Evolutionary conservation across 2,113 vertebrate species (phyloP).

Genomic region (Aegypius monachus): DNA sequence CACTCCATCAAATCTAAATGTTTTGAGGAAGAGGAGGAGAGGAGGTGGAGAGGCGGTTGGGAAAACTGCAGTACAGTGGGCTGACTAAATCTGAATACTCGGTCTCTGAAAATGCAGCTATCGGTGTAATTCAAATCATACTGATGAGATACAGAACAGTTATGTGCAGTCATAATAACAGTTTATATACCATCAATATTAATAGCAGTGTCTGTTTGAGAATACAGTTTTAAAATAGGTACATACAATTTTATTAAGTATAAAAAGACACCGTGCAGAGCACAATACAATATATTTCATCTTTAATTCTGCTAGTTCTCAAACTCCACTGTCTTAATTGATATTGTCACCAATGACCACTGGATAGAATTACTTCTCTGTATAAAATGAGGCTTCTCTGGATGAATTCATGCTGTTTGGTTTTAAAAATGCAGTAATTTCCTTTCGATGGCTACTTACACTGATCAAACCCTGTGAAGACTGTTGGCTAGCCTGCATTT

Average conservation of each 20-base stretch:
- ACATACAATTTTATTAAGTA: conserved; percentile 36
- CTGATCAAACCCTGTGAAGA: conserved; percentile 21
- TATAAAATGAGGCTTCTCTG: conserved; percentile 20
- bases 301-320: conserved; percentile 11
- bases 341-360: background rate
- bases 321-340: background rate
- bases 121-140: background rate
- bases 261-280: conserved; percentile 51
- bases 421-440: conserved; percentile 46
- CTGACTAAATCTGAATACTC: conserved; percentile 8
- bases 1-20: conserved; percentile 46
- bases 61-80: conserved; percentile 30
- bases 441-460: conserved; percentile 25
- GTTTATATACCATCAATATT: background rate
- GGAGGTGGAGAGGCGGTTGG: background rate
- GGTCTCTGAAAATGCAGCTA: background rate
- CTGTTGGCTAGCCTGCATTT: background rate
- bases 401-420: background rate
- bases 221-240: conserved; percentile 52
- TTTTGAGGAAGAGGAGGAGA: conserved; percentile 13
- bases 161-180: background rate
- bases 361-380: conserved; percentile 18
- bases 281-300: conserved; percentile 34
- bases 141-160: background rate
- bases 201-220: conserved; percentile 8